A percentile compares a stretch with the other conserved stretches of the same genome.
Evolutionary conservation across 2,797 vertebrate species (phyloP).

Genomic region (Molossus alvarezi): DNA sequence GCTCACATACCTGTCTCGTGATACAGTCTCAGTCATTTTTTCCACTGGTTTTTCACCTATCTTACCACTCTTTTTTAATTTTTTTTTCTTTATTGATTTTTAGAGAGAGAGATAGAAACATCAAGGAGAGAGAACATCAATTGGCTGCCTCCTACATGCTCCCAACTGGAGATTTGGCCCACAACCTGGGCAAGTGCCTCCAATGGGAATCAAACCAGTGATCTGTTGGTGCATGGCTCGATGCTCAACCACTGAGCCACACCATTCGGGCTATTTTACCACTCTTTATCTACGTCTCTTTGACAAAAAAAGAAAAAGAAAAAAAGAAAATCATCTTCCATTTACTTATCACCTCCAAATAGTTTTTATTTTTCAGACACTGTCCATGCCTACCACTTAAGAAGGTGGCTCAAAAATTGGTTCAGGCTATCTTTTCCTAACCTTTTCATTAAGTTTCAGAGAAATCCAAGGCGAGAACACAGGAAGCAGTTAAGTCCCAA

Average conservation of each 20-base stretch:
- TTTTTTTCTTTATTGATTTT: too few species aligned
- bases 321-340: background rate
- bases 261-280: background rate
- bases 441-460: background rate
- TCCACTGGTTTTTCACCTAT: background rate
- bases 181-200: too few species aligned
- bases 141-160: too few species aligned
- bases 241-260: too few species aligned
- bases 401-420: background rate
- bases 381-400: background rate
- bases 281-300: background rate
- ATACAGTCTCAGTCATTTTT: conserved; percentile 25
- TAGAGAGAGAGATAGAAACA: too few species aligned
- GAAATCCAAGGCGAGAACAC: background rate
- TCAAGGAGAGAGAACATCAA: too few species aligned
- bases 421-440: conserved; percentile 46
- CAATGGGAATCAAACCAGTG: too few species aligned
- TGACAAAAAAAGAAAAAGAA: background rate
- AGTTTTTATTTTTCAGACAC: conserved; percentile 34
- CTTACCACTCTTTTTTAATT: background rate
- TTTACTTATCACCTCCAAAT: conserved; percentile 44
- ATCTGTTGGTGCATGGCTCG: too few species aligned
- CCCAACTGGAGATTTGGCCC: too few species aligned
- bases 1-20: background rate
- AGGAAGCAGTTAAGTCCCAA: conserved; percentile 17